Evolutionary conservation across 1,140 invertebrate species (phyloP).

Genomic region (Plutomurus gul): DNA sequence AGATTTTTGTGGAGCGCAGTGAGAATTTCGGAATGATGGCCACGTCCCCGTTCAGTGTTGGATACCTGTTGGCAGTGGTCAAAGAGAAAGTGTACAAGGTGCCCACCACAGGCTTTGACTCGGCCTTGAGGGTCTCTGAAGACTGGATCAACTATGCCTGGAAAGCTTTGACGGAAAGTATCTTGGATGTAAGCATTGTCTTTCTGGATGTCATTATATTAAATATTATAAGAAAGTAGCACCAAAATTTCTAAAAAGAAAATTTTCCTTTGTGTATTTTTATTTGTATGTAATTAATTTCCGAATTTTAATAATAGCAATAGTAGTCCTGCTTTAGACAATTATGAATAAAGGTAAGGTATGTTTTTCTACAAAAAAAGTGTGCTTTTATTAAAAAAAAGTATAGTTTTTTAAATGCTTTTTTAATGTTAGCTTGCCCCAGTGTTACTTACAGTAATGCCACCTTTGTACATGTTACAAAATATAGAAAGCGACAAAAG

Average conservation of each 20-base stretch:
- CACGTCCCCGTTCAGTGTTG: constrained; percentile 35
- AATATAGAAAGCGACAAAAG: no score
- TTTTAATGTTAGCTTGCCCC: no score
- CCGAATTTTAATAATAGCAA: no score
- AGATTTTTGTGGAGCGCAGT: constrained; percentile 31
- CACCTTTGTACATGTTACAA: no score
- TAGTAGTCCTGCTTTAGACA: no score
- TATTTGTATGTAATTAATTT: background rate
- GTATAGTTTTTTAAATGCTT: no score
- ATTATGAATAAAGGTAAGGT: no score
- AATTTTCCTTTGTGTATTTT: background rate
- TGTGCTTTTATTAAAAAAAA: no score
- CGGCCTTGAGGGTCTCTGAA: background rate
- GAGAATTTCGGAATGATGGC: constrained; percentile 32
- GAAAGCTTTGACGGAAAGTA: constrained; percentile 33
- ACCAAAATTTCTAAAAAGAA: background rate
- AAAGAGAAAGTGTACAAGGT: constrained; percentile 32
- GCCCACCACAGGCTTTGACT: constrained; percentile 29
- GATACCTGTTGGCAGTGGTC: constrained; percentile 4
- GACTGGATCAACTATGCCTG: constrained; percentile 19
- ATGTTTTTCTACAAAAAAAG: no score
- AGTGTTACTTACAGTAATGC: no score
- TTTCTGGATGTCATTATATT: no score
- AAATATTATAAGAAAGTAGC: background rate
- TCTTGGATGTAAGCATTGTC: constrained; percentile 37